Percentiles rank a stretch among this genome's conserved stretches.
These are phyloP conservation scores for Pristiophorus japonicus DNA, from an alignment of 2,113 vertebrate species.

Conservation along the genomic window DNA sequence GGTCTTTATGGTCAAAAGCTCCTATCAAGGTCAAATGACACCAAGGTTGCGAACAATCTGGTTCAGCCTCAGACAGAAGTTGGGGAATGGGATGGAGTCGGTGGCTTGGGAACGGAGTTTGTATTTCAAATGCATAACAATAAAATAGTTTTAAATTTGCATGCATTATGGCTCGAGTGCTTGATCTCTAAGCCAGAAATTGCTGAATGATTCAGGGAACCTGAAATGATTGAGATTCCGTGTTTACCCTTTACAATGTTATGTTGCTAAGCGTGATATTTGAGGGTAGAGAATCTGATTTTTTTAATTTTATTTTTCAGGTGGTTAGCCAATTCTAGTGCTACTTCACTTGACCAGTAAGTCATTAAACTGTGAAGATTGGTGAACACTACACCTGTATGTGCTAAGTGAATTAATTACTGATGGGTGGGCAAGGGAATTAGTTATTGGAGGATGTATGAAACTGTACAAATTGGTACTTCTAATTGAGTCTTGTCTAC, in stretches of 20 bases:
- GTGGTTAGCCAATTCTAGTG: neutral
- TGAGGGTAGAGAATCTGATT: neutral
- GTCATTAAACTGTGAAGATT: neutral
- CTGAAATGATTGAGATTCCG: neutral
- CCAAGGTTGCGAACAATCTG: too few relatives aligned
- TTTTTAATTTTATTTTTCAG: conserved; percentile 18
- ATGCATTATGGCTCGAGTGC: neutral
- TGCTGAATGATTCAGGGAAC: neutral
- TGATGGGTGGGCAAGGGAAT: neutral
- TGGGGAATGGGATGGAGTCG: too few relatives aligned
- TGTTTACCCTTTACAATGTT: neutral
- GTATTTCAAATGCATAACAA: too few relatives aligned
- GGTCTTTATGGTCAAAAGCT: too few relatives aligned
- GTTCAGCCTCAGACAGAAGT: too few relatives aligned
- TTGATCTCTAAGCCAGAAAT: neutral
- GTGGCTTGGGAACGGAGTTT: too few relatives aligned
- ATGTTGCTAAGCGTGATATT: neutral
- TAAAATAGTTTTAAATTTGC: neutral
- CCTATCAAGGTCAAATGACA: too few relatives aligned
- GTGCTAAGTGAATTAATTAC: neutral
- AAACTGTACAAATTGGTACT: neutral
- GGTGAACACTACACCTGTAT: neutral
- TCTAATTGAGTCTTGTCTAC: neutral
- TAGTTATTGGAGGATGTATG: neutral
- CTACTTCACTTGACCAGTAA: neutral